These are phyloP conservation scores for Leucopsar rothschildi DNA, from an alignment of 2,113 vertebrate genomes.

Conservation along the genomic window DNA sequence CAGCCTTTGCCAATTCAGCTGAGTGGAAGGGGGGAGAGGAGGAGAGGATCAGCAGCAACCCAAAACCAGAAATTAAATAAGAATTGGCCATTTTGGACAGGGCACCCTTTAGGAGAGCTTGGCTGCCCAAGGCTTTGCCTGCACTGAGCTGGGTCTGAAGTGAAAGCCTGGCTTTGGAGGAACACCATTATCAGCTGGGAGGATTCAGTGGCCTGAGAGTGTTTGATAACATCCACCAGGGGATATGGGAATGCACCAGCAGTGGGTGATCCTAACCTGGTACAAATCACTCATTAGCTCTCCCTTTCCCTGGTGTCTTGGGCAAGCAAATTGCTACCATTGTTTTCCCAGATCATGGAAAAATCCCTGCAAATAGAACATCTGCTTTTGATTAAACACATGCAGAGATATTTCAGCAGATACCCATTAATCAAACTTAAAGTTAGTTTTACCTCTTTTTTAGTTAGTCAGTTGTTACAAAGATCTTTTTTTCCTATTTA, in stretches of 20 bases:
- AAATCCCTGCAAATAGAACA: neutral
- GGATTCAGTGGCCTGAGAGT: neutral
- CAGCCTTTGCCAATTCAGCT: neutral
- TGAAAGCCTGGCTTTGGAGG: neutral
- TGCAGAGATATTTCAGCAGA: neutral
- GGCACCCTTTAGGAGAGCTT: neutral
- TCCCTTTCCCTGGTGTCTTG: neutral
- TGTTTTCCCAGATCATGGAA: neutral
- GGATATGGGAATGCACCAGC: neutral
- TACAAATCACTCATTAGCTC: neutral
- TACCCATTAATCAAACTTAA: slow-evolving; percentile 5
- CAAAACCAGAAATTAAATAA: neutral
- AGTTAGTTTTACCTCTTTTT: neutral
- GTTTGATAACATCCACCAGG: neutral
- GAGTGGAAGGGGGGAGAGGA: neutral
- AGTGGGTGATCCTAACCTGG: neutral
- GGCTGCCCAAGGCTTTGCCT: neutral
- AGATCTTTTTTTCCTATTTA: neutral
- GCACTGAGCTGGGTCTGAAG: neutral
- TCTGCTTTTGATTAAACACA: slow-evolving; percentile 45
- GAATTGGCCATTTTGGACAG: neutral
- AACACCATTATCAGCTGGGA: neutral
- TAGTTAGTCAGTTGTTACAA: neutral
- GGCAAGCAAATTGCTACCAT: neutral
- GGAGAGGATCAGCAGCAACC: neutral